Evolutionary conservation across 2,888 invertebrate species (phyloP).

Genomic region (Lottia scabra): DNA sequence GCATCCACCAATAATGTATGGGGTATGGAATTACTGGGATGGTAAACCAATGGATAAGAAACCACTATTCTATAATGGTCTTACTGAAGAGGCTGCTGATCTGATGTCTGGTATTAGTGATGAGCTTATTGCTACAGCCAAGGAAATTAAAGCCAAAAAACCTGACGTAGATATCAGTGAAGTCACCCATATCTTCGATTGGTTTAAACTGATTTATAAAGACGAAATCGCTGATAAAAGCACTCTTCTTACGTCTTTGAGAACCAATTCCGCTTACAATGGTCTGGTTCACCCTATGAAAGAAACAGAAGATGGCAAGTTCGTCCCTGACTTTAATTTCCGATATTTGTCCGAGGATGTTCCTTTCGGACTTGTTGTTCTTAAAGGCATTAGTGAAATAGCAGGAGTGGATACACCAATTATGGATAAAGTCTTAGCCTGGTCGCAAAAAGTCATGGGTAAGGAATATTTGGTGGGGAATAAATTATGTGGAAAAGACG

Average conservation of each 20-base stretch:
- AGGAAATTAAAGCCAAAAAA: conserved; percentile 36
- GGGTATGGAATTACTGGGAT: conserved; percentile 51
- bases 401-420: conserved; percentile 48
- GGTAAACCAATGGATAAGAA: conserved; percentile 41
- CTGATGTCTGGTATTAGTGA: conserved; percentile 45
- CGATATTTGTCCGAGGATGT: conserved; percentile 54
- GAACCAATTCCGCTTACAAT: conserved; percentile 49
- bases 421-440: conserved; percentile 46
- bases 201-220: conserved; percentile 44
- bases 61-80: conserved; percentile 57
- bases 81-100: conserved; percentile 42
- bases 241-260: conserved; percentile 36
- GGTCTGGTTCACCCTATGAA: conserved; percentile 51
- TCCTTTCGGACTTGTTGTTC: conserved; percentile 51
- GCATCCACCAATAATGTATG: conserved; percentile 55
- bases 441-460: conserved; percentile 49
- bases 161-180: conserved; percentile 42
- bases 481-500: conserved; percentile 46
- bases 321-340: conserved; percentile 49
- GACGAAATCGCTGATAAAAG: conserved; percentile 42
- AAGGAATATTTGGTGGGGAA: conserved; percentile 49
- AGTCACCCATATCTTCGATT: conserved; percentile 48
- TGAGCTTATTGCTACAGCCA: conserved; percentile 47
- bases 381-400: conserved; percentile 51
- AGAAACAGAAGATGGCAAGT: conserved; percentile 36